These are phyloP conservation scores for Catharus fuscescens DNA, from an alignment of 2,113 vertebrate genomes.

Conservation along the genomic window DNA sequence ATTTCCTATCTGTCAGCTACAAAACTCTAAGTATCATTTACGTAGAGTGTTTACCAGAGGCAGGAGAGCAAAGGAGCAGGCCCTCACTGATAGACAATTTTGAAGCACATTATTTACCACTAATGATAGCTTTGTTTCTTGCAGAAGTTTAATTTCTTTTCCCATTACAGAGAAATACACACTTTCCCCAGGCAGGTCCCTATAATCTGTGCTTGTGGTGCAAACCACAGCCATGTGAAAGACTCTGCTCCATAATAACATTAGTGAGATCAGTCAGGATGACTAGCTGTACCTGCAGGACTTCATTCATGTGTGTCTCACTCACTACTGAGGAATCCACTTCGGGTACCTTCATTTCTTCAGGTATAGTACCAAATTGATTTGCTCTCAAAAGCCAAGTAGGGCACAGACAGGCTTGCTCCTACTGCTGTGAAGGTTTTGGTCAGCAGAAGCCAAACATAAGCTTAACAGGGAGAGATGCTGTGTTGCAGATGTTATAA, in stretches of 20 bases:
- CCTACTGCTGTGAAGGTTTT: neutral
- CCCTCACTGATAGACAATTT: neutral
- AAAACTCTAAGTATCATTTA: neutral
- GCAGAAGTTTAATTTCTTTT: conserved; percentile 4
- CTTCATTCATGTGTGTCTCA: neutral
- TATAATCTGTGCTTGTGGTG: neutral
- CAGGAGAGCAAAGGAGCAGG: neutral
- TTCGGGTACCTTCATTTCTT: neutral
- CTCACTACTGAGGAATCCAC: neutral
- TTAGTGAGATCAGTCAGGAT: neutral
- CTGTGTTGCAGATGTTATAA: neutral
- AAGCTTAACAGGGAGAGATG: neutral
- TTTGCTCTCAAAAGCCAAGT: neutral
- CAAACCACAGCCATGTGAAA: neutral
- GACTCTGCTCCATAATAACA: neutral
- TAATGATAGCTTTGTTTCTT: neutral
- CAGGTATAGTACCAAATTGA: neutral
- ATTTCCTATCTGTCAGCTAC: neutral
- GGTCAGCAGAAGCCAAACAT: neutral
- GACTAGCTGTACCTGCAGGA: neutral
- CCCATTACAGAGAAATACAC: neutral
- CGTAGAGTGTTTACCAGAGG: neutral
- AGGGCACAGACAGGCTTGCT: neutral
- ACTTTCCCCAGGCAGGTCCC: neutral
- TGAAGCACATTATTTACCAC: neutral